Evolutionary conservation across 1,140 invertebrate genomes (phyloP), one percentile per base, ranked within the genome.

Genomic region (Drosophila melanica): DNA sequence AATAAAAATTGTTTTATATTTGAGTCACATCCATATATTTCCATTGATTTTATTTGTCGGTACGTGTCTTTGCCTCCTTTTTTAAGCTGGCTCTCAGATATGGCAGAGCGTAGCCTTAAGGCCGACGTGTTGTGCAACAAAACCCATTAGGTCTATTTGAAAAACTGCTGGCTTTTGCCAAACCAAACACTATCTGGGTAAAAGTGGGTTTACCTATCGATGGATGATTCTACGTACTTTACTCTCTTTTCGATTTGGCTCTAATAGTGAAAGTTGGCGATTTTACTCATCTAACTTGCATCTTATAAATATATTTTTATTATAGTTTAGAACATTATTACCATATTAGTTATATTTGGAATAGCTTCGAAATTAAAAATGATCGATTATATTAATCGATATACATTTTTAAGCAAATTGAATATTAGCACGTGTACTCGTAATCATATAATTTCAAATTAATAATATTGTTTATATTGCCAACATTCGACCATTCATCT

Each of bases 1-100:
- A 74, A 63, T 57, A 79, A 79, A 76, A 84, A 75, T 67, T 64
- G 77, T 77, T 84, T 77, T 77, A 77, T 86, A 84, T 84, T 84
- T 80, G 39, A 84, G 81, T 84, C 81, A 84, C 81, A 84, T 79
- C 35, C 35, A 54, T 20, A 85, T 76, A 82, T 74, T 74, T 77
- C 73, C 77, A 84, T 84, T 85, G 81, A 84, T 85, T 84, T 81
- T 79, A 47, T 54, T 75, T 58, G 54, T 23, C 63, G 16, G 18
- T 48, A 75, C 55, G 51, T 73, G 44, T 62, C 44, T 71, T 64
- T 71, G 67, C n/a, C 59, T 48, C 12, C 30, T 72, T 59, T 59
- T 53, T 16, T 50, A 30, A n/a, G 20, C 23, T 50, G 9, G 4
- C 51, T 37, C 9, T 12, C 50, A 35, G 33, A n/a, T 14, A 14